Conservation (phyloP, 1,140 invertebrate species). For the Stegodyphus dumicola region DNA sequence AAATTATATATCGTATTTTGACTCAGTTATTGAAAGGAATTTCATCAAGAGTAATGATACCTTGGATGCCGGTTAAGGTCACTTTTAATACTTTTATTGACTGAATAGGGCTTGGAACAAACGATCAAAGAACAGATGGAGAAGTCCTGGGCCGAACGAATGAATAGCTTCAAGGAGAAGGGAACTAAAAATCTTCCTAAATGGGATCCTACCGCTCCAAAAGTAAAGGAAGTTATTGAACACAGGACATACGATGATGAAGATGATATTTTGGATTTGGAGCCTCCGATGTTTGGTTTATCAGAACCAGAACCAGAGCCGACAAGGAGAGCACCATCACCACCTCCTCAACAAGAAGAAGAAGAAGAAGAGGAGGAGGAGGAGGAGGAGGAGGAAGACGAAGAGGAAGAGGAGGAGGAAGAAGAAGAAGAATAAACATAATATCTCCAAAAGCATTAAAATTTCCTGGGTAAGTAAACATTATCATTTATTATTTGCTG, state of each 20-base stretch:
- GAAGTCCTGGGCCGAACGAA: slow-evolving; percentile 87
- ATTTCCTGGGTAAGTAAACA: slow-evolving; percentile 18
- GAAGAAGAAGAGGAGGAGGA: slow-evolving; percentile 63
- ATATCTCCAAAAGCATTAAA: slow-evolving; percentile 18
- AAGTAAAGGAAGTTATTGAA: slow-evolving; percentile 64
- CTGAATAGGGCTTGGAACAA: slow-evolving; percentile 28
- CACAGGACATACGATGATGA: slow-evolving; percentile 65
- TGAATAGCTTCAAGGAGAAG: slow-evolving; percentile 81
- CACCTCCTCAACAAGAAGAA: slow-evolving; percentile 59
- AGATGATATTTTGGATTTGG: slow-evolving; percentile 64
- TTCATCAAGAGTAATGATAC: too few species aligned
- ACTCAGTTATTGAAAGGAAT: too few species aligned
- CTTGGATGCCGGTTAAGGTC: too few species aligned
- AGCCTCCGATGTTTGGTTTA: slow-evolving; percentile 61
- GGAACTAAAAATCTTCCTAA: slow-evolving; percentile 57
- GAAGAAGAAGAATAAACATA: neutral
- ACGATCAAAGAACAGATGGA: slow-evolving; percentile 80
- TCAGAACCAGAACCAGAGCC: slow-evolving; percentile 70
- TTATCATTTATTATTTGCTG: neutral
- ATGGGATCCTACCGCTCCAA: slow-evolving; percentile 63
- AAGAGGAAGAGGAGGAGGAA: slow-evolving; percentile 54
- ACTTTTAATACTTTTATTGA: neutral
- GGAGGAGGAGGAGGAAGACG: slow-evolving; percentile 60
- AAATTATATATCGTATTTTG: too few species aligned
- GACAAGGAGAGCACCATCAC: slow-evolving; percentile 10